phyloP scores from a whole-genome alignment of 2,888 invertebrate species.

The Octonoba sinensis region DNA sequence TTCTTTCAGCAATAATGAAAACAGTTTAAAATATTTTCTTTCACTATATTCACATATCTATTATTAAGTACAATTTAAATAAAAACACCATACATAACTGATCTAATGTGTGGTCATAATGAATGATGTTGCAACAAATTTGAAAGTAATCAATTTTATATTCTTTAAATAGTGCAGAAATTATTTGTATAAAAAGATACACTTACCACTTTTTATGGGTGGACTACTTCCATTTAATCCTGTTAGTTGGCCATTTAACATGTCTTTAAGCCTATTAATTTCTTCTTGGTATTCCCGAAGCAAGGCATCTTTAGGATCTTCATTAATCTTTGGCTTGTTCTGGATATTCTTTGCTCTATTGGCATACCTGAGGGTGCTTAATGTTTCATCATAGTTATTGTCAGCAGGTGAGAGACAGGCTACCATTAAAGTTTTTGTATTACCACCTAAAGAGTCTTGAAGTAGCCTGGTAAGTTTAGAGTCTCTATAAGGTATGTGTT shows the following conservation, averaged over 20 bases:
- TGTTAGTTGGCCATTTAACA: slow-evolving; percentile 44
- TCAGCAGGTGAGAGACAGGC: slow-evolving; percentile 87
- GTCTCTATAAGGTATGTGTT: slow-evolving; percentile 85
- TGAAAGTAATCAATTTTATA: no score
- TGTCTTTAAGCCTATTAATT: slow-evolving; percentile 78
- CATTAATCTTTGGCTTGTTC: slow-evolving; percentile 86
- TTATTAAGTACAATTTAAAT: no score
- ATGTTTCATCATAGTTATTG: slow-evolving; percentile 85
- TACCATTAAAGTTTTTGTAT: slow-evolving; percentile 90
- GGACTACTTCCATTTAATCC: neutral
- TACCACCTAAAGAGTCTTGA: slow-evolving; percentile 87
- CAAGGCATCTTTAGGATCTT: slow-evolving; percentile 91
- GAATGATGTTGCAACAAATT: neutral
- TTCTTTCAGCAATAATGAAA: no score
- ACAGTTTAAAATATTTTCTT: no score
- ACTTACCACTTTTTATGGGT: no score
- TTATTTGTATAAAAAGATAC: no score
- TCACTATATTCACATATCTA: no score
- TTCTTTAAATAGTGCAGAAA: no score
- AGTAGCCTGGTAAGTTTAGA: slow-evolving; percentile 85
- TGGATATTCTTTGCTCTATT: slow-evolving; percentile 88
- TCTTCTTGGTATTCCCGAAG: slow-evolving; percentile 87
- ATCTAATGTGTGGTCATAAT: neutral
- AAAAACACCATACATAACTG: neutral
- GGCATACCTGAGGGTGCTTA: slow-evolving; percentile 86